phyloP scores from a whole-genome alignment of 2,888 invertebrate species.

The Erannis defoliaria region DNA sequence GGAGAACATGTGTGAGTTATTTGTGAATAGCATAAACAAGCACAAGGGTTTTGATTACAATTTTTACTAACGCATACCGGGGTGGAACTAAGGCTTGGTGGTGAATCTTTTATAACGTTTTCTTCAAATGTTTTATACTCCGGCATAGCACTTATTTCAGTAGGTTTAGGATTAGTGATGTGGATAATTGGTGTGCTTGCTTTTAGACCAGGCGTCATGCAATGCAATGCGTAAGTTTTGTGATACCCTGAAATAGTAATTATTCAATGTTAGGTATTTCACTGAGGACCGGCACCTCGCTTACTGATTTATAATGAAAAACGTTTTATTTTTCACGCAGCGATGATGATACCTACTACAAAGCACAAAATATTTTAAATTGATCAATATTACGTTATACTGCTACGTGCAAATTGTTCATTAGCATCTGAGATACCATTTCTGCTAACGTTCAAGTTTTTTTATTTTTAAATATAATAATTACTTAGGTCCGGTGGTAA shows the following conservation, averaged over 20 bases:
- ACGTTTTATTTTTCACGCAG: neutral
- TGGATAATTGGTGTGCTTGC: neutral
- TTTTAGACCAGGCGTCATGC: conserved; percentile 48
- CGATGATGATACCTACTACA: neutral
- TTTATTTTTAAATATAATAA: too few species aligned
- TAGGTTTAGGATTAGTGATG: neutral
- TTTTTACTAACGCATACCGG: conserved; percentile 9
- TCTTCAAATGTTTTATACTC: conserved; percentile 8
- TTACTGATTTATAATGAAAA: too few species aligned
- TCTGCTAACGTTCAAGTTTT: too few species aligned
- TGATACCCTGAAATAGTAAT: conserved; percentile 49
- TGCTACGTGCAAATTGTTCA: too few species aligned
- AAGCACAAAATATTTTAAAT: too few species aligned
- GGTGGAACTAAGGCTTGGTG: neutral
- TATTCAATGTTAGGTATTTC: neutral
- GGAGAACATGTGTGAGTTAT: neutral
- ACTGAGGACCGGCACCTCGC: too few species aligned
- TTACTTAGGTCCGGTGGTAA: too few species aligned
- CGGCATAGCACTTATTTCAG: neutral
- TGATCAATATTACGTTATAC: too few species aligned
- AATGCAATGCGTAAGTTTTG: conserved; percentile 58
- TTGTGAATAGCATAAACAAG: conserved; percentile 4
- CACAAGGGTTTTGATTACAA: conserved; percentile 3
- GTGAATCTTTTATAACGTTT: conserved; percentile 10
- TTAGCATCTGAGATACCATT: too few species aligned